Conservation (phyloP, 2,113 vertebrate genomes). For the Sphyrna mokarran region DNA sequence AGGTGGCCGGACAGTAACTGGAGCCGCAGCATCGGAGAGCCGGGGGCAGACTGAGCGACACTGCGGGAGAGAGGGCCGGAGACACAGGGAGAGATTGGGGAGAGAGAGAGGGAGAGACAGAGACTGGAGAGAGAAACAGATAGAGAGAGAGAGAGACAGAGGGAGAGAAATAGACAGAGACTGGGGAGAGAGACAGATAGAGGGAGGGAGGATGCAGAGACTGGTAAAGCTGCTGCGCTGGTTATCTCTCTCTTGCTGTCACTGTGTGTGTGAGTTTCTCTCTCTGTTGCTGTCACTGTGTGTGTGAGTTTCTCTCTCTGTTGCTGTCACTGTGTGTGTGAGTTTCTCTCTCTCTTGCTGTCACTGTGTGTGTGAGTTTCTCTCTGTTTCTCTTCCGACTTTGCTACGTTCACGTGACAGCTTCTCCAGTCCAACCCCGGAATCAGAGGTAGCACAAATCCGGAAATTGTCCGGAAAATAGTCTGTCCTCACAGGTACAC, state of each 20-base stretch:
- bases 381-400: background rate
- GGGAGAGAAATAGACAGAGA: no score
- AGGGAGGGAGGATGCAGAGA: no score
- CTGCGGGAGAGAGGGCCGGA: no score
- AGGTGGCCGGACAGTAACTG: conserved; percentile 61
- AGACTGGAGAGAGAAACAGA: no score
- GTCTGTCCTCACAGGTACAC: no score
- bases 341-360: background rate
- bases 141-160: no score
- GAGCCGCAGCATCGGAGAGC: conserved; percentile 45
- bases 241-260: background rate
- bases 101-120: no score
- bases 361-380: background rate
- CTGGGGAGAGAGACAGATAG: no score
- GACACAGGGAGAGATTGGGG: no score
- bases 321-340: background rate
- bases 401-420: background rate
- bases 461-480: no score
- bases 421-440: background rate
- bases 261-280: background rate
- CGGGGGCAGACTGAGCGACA: no score
- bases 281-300: background rate
- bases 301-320: background rate
- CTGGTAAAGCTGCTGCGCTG: background rate
- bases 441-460: background rate